Evolutionary conservation across 2,797 vertebrate genomes (phyloP).

Genomic region (Pteronotus mesoamericanus): DNA sequence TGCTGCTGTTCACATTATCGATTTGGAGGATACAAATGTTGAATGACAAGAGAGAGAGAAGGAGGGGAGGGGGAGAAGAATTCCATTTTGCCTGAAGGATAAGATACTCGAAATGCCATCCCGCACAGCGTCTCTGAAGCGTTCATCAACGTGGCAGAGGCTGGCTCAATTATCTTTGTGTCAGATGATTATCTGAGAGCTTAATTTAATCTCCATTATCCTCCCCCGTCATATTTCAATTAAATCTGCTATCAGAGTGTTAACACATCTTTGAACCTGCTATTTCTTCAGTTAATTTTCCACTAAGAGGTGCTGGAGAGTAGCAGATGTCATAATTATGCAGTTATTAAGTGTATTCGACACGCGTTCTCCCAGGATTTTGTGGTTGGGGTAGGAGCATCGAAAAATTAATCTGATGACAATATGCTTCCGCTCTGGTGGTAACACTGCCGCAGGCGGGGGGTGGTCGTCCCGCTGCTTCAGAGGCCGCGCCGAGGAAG

Average conservation of each 20-base stretch:
- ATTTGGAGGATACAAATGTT: conserved; percentile 60
- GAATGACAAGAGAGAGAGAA: conserved; percentile 58
- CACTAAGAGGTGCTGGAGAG: conserved; percentile 87
- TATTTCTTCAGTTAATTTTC: conserved; percentile 90
- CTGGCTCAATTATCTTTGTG: conserved; percentile 94
- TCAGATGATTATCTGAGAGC: conserved; percentile 93
- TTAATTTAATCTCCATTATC: conserved; percentile 96
- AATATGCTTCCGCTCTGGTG: conserved; percentile 85
- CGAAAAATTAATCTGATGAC: conserved; percentile 86
- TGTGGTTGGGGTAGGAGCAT: conserved; percentile 65
- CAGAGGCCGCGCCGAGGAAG: conserved; percentile 68
- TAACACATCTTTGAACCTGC: conserved; percentile 91
- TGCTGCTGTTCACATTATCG: conserved; percentile 64
- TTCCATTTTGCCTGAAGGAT: conserved; percentile 66
- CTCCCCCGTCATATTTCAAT: conserved; percentile 93
- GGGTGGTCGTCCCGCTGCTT: conserved; percentile 75
- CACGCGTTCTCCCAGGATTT: conserved; percentile 81
- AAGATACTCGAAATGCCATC: conserved; percentile 37
- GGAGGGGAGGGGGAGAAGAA: background rate
- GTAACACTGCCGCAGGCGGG: conserved; percentile 77
- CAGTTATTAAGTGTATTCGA: conserved; percentile 91
- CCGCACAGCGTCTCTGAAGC: conserved; percentile 52
- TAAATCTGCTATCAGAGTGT: conserved; percentile 89
- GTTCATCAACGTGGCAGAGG: conserved; percentile 81
- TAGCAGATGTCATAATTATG: conserved; percentile 98